Percentiles rank a stretch among this genome's conserved stretches.
Evolutionary conservation across 2,888 invertebrate species (phyloP).

Genomic region (Drosophila vallismaia): DNA sequence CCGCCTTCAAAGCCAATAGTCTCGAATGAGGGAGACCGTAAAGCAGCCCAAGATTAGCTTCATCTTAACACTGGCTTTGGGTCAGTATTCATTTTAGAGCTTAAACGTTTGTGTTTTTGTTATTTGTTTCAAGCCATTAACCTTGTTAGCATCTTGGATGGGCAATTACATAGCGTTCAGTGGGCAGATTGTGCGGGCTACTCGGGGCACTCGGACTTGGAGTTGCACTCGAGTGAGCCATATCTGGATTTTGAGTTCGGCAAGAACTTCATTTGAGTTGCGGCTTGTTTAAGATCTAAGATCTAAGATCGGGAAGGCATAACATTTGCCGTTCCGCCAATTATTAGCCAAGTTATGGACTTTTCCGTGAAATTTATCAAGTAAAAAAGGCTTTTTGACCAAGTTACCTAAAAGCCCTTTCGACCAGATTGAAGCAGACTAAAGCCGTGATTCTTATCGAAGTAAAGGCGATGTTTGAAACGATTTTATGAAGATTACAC

Average conservation of each 20-base stretch:
- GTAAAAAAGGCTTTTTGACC: too few species aligned
- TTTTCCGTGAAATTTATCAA: too few species aligned
- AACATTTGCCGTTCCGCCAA: too few species aligned
- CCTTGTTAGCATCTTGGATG: slow-evolving; percentile 59
- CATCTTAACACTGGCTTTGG: slow-evolving; percentile 13
- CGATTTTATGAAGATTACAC: too few species aligned
- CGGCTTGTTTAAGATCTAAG: slow-evolving; percentile 25
- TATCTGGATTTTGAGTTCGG: slow-evolving; percentile 1
- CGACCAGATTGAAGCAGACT: too few species aligned
- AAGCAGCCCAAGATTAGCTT: slow-evolving; percentile 1
- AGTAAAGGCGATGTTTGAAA: too few species aligned
- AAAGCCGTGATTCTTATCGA: too few species aligned
- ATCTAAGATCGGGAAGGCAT: too few species aligned
- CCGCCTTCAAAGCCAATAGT: slow-evolving; percentile 6
- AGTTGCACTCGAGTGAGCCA: slow-evolving; percentile 17
- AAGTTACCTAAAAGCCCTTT: too few species aligned
- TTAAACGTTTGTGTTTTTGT: slow-evolving; percentile 8
- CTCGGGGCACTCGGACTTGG: slow-evolving; percentile 6
- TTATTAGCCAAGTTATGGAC: too few species aligned
- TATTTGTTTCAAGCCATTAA: slow-evolving; percentile 51
- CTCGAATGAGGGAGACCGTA: neutral
- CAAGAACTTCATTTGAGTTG: slow-evolving; percentile 56
- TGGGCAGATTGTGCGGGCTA: slow-evolving; percentile 26
- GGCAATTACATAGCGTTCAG: slow-evolving; percentile 36
- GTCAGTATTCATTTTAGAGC: slow-evolving; percentile 29